These are phyloP conservation scores for Heliconius melpomene DNA, from an alignment of 1,140 invertebrate genomes.

Conservation along the genomic window DNA sequence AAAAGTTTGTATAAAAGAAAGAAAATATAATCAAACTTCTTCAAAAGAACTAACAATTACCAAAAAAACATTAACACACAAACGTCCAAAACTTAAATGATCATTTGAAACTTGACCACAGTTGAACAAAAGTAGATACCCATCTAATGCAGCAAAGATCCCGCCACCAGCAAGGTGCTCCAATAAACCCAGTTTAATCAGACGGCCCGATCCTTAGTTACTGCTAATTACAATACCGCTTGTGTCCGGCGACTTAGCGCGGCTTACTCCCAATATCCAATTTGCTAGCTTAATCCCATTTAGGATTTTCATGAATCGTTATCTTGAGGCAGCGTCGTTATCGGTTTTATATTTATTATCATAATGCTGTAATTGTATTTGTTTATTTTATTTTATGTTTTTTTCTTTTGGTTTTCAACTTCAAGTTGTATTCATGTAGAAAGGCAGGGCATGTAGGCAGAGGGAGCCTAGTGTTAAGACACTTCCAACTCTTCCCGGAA, in stretches of 20 bases:
- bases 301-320: conserved; percentile 70
- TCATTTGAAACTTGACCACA: neutral
- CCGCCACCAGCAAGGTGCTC: conserved; percentile 39
- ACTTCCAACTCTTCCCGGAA: too few relatives aligned
- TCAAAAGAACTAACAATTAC: neutral
- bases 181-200: conserved; percentile 69
- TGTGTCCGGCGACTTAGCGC: conserved; percentile 64
- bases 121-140: neutral
- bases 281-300: conserved; percentile 70
- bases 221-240: conserved; percentile 74
- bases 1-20: too few relatives aligned
- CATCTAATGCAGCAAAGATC: neutral
- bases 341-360: conserved; percentile 12
- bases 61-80: neutral
- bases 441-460: too few relatives aligned
- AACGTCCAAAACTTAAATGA: neutral
- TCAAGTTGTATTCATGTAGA: too few relatives aligned
- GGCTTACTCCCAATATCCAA: conserved; percentile 73
- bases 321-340: conserved; percentile 27
- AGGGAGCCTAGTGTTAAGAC: too few relatives aligned
- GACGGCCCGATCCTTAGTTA: conserved; percentile 62
- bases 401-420: too few relatives aligned
- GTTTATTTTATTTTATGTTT: too few relatives aligned
- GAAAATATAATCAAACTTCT: too few relatives aligned
- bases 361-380: neutral